A percentile compares a stretch with the other conserved stretches of the same genome.
Conservation (phyloP, 2,797 vertebrate species). For the Microhierax caerulescens region DNA sequence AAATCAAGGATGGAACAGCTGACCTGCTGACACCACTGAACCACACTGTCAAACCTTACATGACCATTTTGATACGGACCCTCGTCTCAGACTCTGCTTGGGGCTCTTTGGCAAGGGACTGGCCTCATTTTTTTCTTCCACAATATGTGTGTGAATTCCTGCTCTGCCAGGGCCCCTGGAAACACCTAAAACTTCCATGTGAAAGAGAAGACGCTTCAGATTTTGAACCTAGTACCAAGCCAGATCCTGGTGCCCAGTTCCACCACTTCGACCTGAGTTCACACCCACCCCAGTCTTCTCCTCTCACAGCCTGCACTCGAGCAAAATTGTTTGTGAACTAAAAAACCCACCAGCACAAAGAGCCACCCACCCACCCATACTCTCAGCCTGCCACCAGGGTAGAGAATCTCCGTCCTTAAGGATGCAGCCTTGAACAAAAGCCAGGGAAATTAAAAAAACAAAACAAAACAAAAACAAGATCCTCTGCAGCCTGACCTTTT, state of each 20-base stretch:
- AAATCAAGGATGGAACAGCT: neutral
- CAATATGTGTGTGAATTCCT: neutral
- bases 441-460: neutral
- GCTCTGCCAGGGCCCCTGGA: neutral
- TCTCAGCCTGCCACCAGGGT: neutral
- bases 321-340: neutral
- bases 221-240: neutral
- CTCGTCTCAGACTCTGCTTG: neutral
- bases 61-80: neutral
- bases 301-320: neutral
- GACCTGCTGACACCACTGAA: neutral
- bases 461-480: neutral
- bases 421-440: constrained; percentile 59
- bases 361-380: constrained; percentile 31
- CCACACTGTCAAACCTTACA: rapidly evolving
- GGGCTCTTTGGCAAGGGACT: neutral
- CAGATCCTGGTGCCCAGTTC: neutral
- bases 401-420: neutral
- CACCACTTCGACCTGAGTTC: neutral
- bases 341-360: neutral
- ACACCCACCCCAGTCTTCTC: neutral
- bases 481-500: constrained; percentile 40
- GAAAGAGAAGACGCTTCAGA: neutral
- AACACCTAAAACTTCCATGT: neutral
- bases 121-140: neutral